Evolutionary conservation across 2,797 vertebrate species (phyloP).

Genomic region (Sphenodon punctatus): DNA sequence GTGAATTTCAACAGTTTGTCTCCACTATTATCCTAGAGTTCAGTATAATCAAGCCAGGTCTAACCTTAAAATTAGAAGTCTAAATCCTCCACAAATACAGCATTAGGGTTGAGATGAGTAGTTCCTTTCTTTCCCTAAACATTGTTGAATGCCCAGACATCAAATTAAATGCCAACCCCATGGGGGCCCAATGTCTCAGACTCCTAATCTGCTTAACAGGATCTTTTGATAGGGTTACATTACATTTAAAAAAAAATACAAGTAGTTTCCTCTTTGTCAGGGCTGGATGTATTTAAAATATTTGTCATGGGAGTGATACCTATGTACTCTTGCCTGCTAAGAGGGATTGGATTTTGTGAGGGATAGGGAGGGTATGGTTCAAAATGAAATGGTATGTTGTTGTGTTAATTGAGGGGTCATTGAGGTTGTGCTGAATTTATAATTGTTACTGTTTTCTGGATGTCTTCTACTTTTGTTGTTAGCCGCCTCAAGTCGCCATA

Average conservation of each 20-base stretch:
- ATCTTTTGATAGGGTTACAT: constrained; percentile 60
- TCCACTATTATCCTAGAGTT: constrained; percentile 27
- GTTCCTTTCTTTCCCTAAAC: constrained; percentile 64
- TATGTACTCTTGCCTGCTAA: no score
- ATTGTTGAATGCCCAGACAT: constrained; percentile 59
- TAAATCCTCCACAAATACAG: constrained; percentile 70
- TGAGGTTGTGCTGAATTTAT: no score
- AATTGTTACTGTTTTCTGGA: no score
- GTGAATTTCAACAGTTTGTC: constrained; percentile 55
- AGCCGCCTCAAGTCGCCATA: no score
- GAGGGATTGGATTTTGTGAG: no score
- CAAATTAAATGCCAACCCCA: constrained; percentile 52
- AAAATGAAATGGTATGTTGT: no score
- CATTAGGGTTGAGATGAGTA: constrained; percentile 55
- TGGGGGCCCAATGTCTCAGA: constrained; percentile 36
- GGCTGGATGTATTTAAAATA: constrained; percentile 45
- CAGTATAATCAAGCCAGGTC: neutral
- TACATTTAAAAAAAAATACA: constrained; percentile 72
- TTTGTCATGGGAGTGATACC: constrained; percentile 14
- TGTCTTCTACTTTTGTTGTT: no score
- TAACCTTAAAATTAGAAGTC: constrained; percentile 52
- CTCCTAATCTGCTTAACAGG: constrained; percentile 75
- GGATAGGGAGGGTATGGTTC: no score
- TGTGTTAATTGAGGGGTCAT: no score
- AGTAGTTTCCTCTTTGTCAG: constrained; percentile 54